These are phyloP conservation scores for Lycophotia porphyrea DNA, from an alignment of 2,888 invertebrate species.

Conservation along the genomic window DNA sequence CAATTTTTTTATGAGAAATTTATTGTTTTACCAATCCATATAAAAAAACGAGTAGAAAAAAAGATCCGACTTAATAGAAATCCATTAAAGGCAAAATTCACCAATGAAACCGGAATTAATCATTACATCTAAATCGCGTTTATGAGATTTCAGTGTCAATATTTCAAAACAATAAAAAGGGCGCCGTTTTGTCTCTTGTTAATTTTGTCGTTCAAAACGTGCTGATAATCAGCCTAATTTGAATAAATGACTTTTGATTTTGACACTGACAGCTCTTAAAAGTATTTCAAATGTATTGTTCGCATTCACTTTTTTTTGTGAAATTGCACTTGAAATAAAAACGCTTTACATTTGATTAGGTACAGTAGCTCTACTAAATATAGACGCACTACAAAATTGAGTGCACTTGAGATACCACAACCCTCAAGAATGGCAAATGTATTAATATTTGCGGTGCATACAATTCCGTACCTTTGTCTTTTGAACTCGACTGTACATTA, in stretches of 20 bases:
- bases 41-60: slow-evolving; percentile 41
- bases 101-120: background rate
- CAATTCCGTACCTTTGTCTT: slow-evolving; percentile 45
- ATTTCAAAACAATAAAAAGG: background rate
- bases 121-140: background rate
- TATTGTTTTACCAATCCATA: slow-evolving; percentile 61
- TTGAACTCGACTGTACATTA: slow-evolving; percentile 54
- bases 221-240: background rate
- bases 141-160: background rate
- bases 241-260: background rate
- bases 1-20: slow-evolving; percentile 71
- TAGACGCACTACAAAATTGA: slow-evolving; percentile 47
- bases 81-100: background rate
- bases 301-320: background rate
- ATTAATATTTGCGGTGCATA: slow-evolving; percentile 51
- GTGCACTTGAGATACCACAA: slow-evolving; percentile 61
- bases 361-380: slow-evolving; percentile 46
- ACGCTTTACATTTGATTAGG: slow-evolving; percentile 39
- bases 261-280: background rate
- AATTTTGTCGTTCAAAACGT: background rate
- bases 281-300: background rate
- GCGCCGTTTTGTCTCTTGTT: background rate
- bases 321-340: slow-evolving; percentile 33
- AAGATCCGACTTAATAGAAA: slow-evolving; percentile 14
- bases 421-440: slow-evolving; percentile 45